These are phyloP conservation scores for Myripristis jacobus DNA, from an alignment of 2,797 vertebrate species.

Conservation along the genomic window DNA sequence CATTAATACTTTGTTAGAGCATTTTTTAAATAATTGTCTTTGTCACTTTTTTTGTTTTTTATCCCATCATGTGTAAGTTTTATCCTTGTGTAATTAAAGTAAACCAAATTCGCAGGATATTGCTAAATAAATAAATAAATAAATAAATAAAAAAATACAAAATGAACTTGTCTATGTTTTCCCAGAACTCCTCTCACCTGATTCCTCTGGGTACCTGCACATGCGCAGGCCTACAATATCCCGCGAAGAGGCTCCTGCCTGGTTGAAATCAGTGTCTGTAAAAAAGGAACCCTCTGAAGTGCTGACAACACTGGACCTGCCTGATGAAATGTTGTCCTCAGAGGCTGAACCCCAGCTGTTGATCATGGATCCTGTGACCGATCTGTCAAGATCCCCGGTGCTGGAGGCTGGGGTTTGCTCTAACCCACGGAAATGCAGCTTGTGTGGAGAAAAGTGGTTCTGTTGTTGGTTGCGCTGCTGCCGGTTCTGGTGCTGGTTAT, in stretches of 20 bases:
- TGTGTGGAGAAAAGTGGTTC: conserved; percentile 73
- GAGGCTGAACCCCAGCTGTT: conserved; percentile 98
- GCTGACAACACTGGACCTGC: conserved; percentile 90
- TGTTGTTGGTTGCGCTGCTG: conserved; percentile 75
- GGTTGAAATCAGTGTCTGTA: conserved; percentile 94
- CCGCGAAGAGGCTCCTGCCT: conserved; percentile 87
- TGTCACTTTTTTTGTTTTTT: too few species aligned
- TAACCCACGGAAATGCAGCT: conserved; percentile 88
- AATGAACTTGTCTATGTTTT: neutral
- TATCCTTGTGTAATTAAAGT: too few species aligned
- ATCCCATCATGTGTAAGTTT: too few species aligned
- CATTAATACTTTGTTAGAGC: too few species aligned
- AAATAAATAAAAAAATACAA: too few species aligned
- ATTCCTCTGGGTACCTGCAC: conserved; percentile 78
- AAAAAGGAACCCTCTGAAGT: conserved; percentile 96
- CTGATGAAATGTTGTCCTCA: conserved; percentile 92
- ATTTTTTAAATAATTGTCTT: too few species aligned
- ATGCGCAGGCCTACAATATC: conserved; percentile 88
- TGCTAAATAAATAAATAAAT: too few species aligned
- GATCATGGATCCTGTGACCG: conserved; percentile 95
- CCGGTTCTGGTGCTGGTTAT: conserved; percentile 58
- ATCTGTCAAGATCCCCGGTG: conserved; percentile 92
- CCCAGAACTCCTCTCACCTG: conserved; percentile 66
- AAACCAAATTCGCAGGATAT: too few species aligned
- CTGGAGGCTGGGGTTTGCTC: conserved; percentile 95